A percentile compares a stretch with the other conserved stretches of the same genome.
These are phyloP conservation scores for Hycleus cichorii DNA, from an alignment of 1,140 invertebrate genomes.

Conservation along the genomic window DNA sequence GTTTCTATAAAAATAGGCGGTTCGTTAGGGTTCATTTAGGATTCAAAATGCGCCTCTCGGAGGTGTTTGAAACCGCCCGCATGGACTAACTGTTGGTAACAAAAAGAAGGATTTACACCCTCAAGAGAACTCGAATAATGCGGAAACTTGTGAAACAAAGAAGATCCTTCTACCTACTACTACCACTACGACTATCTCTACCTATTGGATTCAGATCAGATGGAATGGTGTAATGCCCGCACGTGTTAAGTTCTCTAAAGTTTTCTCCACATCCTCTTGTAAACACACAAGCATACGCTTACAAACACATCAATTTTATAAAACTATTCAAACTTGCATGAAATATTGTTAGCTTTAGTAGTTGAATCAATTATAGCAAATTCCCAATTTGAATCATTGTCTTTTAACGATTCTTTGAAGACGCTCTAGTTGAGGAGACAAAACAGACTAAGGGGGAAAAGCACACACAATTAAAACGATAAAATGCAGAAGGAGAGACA, in stretches of 20 bases:
- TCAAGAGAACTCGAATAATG: slow-evolving; percentile 24
- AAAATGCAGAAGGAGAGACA: too few species aligned
- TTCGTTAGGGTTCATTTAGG: slow-evolving; percentile 15
- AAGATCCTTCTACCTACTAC: slow-evolving; percentile 12
- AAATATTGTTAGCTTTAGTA: too few species aligned
- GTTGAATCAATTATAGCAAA: too few species aligned
- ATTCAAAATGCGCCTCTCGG: slow-evolving; percentile 2
- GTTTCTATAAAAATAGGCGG: slow-evolving; percentile 6
- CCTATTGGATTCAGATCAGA: slow-evolving; percentile 33
- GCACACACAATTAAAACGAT: too few species aligned
- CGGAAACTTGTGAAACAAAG: slow-evolving; percentile 31
- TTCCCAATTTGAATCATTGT: too few species aligned
- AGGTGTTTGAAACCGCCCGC: slow-evolving; percentile 13
- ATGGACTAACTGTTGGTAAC: slow-evolving; percentile 20
- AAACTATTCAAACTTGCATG: too few species aligned
- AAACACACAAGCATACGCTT: not conserved
- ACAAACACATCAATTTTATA: too few species aligned
- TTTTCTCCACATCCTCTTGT: slow-evolving; percentile 20
- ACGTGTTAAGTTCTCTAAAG: slow-evolving; percentile 28
- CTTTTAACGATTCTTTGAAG: too few species aligned
- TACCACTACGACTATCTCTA: slow-evolving; percentile 1
- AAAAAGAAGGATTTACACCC: slow-evolving; percentile 34
- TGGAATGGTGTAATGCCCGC: slow-evolving; percentile 26
- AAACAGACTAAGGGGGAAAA: too few species aligned
- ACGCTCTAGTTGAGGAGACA: too few species aligned